These are phyloP conservation scores for Astreopora myriophthalma DNA, from an alignment of 64 coral and sea anemone species.

Conservation along the genomic window DNA sequence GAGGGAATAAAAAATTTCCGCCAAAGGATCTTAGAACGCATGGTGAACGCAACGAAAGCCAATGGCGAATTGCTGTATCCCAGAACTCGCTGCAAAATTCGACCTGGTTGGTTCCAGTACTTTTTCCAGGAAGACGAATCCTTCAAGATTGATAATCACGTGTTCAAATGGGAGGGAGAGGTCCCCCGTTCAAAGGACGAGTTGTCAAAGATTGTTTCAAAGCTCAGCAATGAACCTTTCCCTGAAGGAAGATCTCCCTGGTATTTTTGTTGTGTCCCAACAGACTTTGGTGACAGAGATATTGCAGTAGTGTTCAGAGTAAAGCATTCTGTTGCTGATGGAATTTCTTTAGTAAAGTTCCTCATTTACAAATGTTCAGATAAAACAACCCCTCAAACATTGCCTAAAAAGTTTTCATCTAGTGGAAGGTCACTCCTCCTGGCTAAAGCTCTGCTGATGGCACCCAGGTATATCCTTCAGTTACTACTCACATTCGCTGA, in stretches of 20 bases:
- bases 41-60: constrained; percentile 57
- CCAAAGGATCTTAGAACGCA: constrained; percentile 45
- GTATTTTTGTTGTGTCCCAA: constrained; percentile 87
- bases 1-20: constrained; percentile 58
- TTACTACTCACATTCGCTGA: constrained; percentile 54
- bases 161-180: constrained; percentile 73
- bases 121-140: constrained; percentile 84
- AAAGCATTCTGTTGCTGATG: constrained; percentile 88
- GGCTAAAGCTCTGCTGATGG: constrained; percentile 69
- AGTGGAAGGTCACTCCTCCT: constrained; percentile 16
- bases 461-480: constrained; percentile 15
- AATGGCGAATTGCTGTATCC: constrained; percentile 70
- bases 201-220: constrained; percentile 71
- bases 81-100: constrained; percentile 53
- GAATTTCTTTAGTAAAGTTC: constrained; percentile 76
- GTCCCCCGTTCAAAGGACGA: constrained; percentile 83
- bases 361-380: constrained; percentile 65
- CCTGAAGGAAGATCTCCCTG: constrained; percentile 63
- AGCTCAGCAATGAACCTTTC: constrained; percentile 64
- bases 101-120: constrained; percentile 89
- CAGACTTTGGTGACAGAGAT: constrained; percentile 65
- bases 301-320: constrained; percentile 56
- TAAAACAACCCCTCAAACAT: constrained; percentile 47
- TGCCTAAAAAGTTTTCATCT: constrained; percentile 66
- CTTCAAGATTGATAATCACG: constrained; percentile 88